Evolutionary conservation across 2,797 vertebrate genomes (phyloP), one percentile per base, ranked within the genome.

Genomic region (Tangara arthus): DNA sequence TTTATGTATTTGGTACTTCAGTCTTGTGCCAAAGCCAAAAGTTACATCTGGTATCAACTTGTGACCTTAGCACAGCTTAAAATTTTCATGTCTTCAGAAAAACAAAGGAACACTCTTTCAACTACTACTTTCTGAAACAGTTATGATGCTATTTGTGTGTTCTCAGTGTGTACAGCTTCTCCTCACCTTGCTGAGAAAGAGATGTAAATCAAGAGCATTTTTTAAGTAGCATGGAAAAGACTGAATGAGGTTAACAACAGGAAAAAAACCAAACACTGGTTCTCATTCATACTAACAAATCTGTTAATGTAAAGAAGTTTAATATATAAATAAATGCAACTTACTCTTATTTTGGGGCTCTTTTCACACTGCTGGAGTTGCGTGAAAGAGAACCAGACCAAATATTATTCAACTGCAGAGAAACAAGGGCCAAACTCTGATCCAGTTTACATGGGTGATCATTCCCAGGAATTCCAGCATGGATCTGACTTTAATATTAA

Each of bases 321-420:
- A 79, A 91, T 89, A 83, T 53, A 83, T 9, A 93, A 89, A 83
- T 55, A 92, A 91, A 76, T 56, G 65, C 52, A 92, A 96, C 87
- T 92, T 95, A 93, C 53, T 93, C 89, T 89, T 82, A 89, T 60
- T 85, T 57, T 81, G 82, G 44, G 87, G 61, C 82, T 91, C 69
- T 87, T 93, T 95, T 95, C 92, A 95, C 76, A 56, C 32, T 93
- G 92, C 76, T 94, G 69, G 89, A 94, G 72, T 93, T 81, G 92
- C 7, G 22, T 90, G 94, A 96, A 93, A 93, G 68, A 94, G 83
- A 94, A 95, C 87, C 92, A 91, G 78, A 93, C 65, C 78, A 87
- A 81, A 44, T 78, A 92, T 83, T 92, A 96, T 55, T 88, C 60
- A 81, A 52, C 39, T 78, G 87, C 63, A 85, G 39, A 50, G 42